Evolutionary conservation across 2,888 invertebrate species (phyloP).

Genomic region (Drosophila paranaensis): DNA sequence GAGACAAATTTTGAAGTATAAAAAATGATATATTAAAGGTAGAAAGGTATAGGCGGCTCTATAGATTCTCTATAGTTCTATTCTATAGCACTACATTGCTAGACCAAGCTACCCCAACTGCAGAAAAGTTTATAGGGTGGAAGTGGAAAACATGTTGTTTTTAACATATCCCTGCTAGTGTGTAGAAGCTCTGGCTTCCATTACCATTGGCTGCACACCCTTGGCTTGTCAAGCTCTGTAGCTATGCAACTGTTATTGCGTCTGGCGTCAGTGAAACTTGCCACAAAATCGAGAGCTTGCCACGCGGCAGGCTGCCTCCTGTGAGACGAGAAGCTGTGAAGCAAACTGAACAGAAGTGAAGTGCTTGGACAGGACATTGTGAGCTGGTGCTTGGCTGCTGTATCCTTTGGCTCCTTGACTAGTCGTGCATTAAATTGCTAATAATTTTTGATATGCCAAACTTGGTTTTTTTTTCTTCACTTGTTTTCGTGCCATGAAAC

Average conservation of each 20-base stretch:
- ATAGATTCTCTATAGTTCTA: no score
- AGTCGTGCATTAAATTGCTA: slow-evolving; percentile 80
- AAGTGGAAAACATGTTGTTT: slow-evolving; percentile 69
- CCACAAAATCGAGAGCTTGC: slow-evolving; percentile 50
- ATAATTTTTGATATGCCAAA: slow-evolving; percentile 75
- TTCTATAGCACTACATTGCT: neutral
- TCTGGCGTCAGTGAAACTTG: slow-evolving; percentile 68
- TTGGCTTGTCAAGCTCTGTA: neutral
- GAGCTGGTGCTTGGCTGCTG: slow-evolving; percentile 1
- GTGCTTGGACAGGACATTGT: slow-evolving; percentile 10
- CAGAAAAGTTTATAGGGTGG: slow-evolving; percentile 25
- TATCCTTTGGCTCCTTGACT: slow-evolving; percentile 48
- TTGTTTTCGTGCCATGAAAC: slow-evolving; percentile 49
- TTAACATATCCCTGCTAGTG: slow-evolving; percentile 45
- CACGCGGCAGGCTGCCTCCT: slow-evolving; percentile 20
- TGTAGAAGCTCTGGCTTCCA: slow-evolving; percentile 5
- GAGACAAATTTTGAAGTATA: no score
- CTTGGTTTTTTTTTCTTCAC: slow-evolving; percentile 28
- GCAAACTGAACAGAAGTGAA: slow-evolving; percentile 21
- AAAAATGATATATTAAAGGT: no score
- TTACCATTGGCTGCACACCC: neutral
- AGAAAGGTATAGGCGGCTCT: no score
- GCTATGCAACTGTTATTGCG: slow-evolving; percentile 44
- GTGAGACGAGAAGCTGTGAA: slow-evolving; percentile 12
- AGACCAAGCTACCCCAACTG: neutral